Base-by-base conservation (phyloP, 2,888 invertebrate species). In the Caenorhabditis angaria region DNA sequence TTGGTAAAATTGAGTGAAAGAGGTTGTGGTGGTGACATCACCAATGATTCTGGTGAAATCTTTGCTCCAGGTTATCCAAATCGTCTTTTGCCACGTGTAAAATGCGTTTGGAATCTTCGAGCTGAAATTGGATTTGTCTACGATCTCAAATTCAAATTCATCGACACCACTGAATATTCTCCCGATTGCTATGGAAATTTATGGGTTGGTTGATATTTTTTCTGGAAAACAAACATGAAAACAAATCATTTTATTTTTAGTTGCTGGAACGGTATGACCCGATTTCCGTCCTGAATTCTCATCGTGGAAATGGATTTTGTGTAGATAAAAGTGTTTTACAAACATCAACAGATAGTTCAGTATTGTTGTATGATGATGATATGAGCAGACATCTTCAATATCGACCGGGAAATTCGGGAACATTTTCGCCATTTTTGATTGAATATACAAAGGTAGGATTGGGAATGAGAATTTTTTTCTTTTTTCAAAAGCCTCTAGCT, bases 1-100 rank as follows among this genome's bases (percentile, higher is more conserved):
- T 64, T 76, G 24, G 72, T 85, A 1, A 65, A 64, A 47, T 65
- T 82, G 8, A 73, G 81, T 24, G 75, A 80, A n/a, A 67, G 63
- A 74, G 82, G 70, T 22, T 86, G 86, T 61, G 86, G 86, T 28
- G 86, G 86, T 6, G 57, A 47, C 2, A 77, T 86, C 41, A 71
- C 69, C 3, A 78, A 84, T 58, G 67, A 72, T 8, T 28, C 50
- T 22, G 86, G 86, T 8, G 47, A 51, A 8, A 27, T 86, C 10
- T 67, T 63, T 12, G 67, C 78, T 2, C 83, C 84, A n/a, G 84
- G 83, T 20, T 84, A 78, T 67, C 83, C 82, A 0, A 62, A 69
- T 63, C 58, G 27, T 22, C 65, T 82, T 0, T 60, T 83, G 1
- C 74, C 80, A 6, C 73, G 81, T 75, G 68, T 75, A 24, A 63